A percentile compares a stretch with the other conserved stretches of the same genome.
These are phyloP conservation scores for Procambarus virginalis DNA, from an alignment of 1,140 invertebrate species.

Conservation along the genomic window DNA sequence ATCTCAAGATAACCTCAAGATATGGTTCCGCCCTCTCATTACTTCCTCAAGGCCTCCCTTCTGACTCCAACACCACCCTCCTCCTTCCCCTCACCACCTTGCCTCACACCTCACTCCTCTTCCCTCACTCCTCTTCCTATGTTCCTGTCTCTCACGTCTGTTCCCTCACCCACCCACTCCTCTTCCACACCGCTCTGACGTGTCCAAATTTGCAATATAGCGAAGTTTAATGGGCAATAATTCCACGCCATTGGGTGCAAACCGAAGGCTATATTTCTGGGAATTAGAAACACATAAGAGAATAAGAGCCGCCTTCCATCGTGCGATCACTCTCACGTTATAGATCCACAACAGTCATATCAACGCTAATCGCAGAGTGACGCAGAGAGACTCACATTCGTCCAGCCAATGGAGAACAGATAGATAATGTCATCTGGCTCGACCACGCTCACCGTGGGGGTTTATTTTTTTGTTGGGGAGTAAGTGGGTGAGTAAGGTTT, in stretches of 20 bases:
- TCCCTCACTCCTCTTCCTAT: not conserved
- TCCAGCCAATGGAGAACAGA: not conserved
- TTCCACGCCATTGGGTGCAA: not conserved
- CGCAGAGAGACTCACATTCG: not conserved
- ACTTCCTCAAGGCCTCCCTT: no score
- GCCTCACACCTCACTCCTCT: no score
- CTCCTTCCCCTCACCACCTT: no score
- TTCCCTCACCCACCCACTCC: not conserved
- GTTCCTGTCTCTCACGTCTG: not conserved
- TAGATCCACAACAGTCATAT: not conserved
- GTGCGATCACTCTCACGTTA: not conserved
- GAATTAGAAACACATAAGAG: not conserved
- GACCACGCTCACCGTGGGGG: no score
- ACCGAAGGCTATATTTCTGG: not conserved
- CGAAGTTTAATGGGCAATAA: not conserved
- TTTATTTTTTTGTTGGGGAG: no score
- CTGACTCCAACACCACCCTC: no score
- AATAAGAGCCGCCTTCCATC: not conserved
- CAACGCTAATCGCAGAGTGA: not conserved
- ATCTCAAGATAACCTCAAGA: no score
- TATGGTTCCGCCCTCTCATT: no score
- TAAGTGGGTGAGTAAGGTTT: no score
- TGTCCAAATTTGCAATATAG: not conserved
- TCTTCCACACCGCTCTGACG: not conserved
- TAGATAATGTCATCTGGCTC: not conserved